A percentile compares a stretch with the other conserved stretches of the same genome.
phyloP scores from a whole-genome alignment of 1,140 invertebrate species.

The Apis laboriosa region DNA sequence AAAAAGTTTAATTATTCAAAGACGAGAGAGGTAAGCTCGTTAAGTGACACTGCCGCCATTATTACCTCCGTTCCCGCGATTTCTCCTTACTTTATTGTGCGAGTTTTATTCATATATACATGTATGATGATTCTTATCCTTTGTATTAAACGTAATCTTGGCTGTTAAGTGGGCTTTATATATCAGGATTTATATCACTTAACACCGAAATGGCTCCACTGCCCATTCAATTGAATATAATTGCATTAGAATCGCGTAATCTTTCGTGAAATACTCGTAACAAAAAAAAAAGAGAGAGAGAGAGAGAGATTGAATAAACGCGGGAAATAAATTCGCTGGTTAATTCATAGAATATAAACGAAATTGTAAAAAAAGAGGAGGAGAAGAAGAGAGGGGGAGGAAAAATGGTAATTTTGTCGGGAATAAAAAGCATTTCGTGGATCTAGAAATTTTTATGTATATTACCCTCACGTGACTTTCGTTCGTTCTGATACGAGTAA shows the following conservation, averaged over 20 bases:
- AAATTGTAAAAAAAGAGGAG: neutral
- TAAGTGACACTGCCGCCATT: neutral
- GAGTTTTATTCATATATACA: neutral
- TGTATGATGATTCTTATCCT: conserved; percentile 43
- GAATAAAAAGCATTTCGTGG: neutral
- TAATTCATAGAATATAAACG: no score
- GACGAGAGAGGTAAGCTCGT: conserved; percentile 39
- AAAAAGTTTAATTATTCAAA: conserved; percentile 63
- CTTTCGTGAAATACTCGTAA: neutral
- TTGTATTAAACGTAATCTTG: conserved; percentile 66
- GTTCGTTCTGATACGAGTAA: neutral
- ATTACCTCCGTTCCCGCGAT: neutral
- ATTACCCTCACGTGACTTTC: neutral
- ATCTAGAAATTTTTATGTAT: neutral
- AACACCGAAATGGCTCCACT: neutral
- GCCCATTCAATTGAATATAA: no score
- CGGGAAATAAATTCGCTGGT: no score
- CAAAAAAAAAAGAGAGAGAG: neutral
- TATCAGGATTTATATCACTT: neutral
- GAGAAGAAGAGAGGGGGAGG: no score
- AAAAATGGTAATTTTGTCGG: conserved; percentile 11
- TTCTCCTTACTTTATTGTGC: conserved; percentile 24
- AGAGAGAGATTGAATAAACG: neutral
- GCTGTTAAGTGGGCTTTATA: conserved; percentile 55
- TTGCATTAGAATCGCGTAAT: no score